phyloP scores from a whole-genome alignment of 2,113 vertebrate genomes.

The Chinchilla lanigera region DNA sequence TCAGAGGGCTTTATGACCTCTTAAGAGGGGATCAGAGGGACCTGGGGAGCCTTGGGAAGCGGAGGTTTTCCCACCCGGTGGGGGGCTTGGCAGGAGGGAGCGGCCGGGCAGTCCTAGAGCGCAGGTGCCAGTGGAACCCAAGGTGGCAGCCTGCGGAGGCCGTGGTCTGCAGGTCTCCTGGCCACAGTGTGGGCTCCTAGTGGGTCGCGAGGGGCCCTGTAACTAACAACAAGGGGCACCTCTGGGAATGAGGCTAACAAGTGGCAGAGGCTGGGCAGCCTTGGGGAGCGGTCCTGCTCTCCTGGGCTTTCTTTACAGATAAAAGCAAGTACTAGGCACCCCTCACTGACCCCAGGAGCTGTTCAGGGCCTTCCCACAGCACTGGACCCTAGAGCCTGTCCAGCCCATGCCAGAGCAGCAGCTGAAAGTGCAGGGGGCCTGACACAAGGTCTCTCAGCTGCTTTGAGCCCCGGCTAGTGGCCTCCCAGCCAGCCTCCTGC shows the following conservation, averaged over 20 bases:
- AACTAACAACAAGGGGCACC: slow-evolving; percentile 47
- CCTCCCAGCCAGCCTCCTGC: neutral
- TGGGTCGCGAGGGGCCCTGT: slow-evolving; percentile 38
- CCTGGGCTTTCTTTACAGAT: neutral
- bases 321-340: neutral
- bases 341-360: neutral
- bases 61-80: neutral
- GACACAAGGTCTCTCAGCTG: accelerated
- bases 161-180: neutral
- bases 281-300: neutral
- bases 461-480: neutral
- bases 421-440: neutral
- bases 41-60: neutral
- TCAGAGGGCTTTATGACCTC: slow-evolving; percentile 30
- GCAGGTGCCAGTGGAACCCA: neutral
- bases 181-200: neutral
- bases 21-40: slow-evolving; percentile 47
- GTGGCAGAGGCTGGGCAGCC: slow-evolving; percentile 64
- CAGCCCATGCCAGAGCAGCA: neutral
- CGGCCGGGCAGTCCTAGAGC: neutral
- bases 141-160: neutral
- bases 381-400: neutral
- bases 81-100: slow-evolving; percentile 54
- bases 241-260: slow-evolving; percentile 71
- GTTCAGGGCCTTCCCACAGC: neutral